Conservation (phyloP, 2,888 invertebrate species). For the Zele albiditarsus region DNA sequence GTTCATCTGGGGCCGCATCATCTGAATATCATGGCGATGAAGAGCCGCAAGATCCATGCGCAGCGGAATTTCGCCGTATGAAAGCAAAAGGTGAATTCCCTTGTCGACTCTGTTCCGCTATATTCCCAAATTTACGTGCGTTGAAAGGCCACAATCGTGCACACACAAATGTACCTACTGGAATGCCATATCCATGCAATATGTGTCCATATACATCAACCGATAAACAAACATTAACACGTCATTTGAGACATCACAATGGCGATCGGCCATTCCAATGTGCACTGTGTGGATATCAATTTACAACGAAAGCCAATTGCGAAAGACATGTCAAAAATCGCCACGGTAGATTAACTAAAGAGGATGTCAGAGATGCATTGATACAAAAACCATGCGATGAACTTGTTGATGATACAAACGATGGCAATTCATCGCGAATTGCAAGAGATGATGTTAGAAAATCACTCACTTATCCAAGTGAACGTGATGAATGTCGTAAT, state of each 20-base stretch:
- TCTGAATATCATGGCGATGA: conserved; percentile 76
- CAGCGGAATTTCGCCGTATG: conserved; percentile 91
- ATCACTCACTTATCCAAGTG: conserved; percentile 59
- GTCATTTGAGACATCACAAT: conserved; percentile 95
- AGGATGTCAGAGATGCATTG: conserved; percentile 91
- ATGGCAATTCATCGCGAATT: conserved; percentile 44
- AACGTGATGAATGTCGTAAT: conserved; percentile 52
- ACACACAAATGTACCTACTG: conserved; percentile 83
- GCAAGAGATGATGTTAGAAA: conserved; percentile 65
- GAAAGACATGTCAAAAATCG: conserved; percentile 94
- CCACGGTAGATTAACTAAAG: conserved; percentile 88
- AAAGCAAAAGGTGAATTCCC: conserved; percentile 92
- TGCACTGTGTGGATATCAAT: conserved; percentile 95
- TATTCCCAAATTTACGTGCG: conserved; percentile 91
- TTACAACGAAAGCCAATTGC: conserved; percentile 98
- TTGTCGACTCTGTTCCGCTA: conserved; percentile 89
- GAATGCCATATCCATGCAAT: conserved; percentile 92
- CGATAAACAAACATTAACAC: conserved; percentile 92
- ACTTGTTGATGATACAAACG: conserved; percentile 82
- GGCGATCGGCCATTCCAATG: conserved; percentile 97
- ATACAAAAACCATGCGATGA: conserved; percentile 92
- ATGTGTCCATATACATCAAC: conserved; percentile 92
- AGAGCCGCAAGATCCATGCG: conserved; percentile 88
- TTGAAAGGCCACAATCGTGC: conserved; percentile 93
- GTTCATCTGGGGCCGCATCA: conserved; percentile 65